Conservation (phyloP, 2,888 invertebrate species). For the Sipunculus nudus region DNA sequence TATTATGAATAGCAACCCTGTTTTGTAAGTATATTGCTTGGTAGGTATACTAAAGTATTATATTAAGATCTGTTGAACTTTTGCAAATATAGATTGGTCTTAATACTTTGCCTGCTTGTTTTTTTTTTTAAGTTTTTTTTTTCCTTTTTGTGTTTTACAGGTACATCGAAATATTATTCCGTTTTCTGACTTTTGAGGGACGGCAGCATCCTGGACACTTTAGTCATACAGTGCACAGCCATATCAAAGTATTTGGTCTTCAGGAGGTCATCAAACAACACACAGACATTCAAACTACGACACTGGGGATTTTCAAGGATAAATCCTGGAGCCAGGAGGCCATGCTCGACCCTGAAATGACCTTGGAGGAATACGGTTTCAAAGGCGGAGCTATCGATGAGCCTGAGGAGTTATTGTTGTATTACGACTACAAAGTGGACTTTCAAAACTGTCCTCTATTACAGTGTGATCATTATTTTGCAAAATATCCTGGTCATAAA, state of each 20-base stretch:
- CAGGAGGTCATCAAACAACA: slow-evolving; percentile 52
- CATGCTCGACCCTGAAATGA: slow-evolving; percentile 46
- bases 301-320: slow-evolving; percentile 57
- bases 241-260: slow-evolving; percentile 52
- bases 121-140: too few species aligned
- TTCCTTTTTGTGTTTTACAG: too few species aligned
- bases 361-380: slow-evolving; percentile 56
- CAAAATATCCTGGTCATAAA: too few species aligned
- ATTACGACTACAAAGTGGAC: slow-evolving; percentile 61
- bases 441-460: slow-evolving; percentile 60
- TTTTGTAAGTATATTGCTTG: too few species aligned
- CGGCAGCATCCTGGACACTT: slow-evolving; percentile 57
- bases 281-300: slow-evolving; percentile 52
- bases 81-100: too few species aligned
- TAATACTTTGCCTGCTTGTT: too few species aligned
- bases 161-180: slow-evolving; percentile 48
- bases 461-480: slow-evolving; percentile 62
- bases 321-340: slow-evolving; percentile 49
- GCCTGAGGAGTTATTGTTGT: slow-evolving; percentile 53
- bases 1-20: too few species aligned
- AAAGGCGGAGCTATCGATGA: slow-evolving; percentile 49
- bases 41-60: too few species aligned
- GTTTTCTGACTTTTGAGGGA: slow-evolving; percentile 58
- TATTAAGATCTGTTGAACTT: too few species aligned
- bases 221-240: slow-evolving; percentile 52